These are phyloP conservation scores for Carassius carassius DNA, from an alignment of 2,113 vertebrate genomes.

Conservation along the genomic window DNA sequence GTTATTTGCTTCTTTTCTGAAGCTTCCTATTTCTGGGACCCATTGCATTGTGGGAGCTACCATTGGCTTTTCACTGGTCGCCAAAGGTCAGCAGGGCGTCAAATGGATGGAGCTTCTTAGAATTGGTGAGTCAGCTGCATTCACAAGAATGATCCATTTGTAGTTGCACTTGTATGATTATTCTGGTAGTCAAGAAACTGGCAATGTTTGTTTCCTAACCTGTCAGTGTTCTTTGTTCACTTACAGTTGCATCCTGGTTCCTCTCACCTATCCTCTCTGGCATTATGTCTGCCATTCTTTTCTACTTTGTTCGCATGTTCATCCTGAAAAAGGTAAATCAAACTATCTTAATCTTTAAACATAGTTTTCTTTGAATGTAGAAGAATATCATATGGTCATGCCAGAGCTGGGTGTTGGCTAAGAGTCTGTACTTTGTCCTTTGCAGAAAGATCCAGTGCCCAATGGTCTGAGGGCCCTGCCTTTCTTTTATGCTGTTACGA, in stretches of 20 bases:
- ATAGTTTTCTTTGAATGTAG: not conserved
- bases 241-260: constrained; percentile 93
- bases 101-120: constrained; percentile 88
- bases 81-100: constrained; percentile 85
- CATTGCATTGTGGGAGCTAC: constrained; percentile 98
- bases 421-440: constrained; percentile 29
- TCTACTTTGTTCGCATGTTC: constrained; percentile 88
- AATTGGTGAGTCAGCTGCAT: constrained; percentile 81
- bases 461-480: constrained; percentile 92
- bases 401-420: not conserved
- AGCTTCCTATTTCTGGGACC: constrained; percentile 96
- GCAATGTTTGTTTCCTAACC: not conserved
- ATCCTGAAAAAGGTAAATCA: constrained; percentile 89
- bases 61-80: constrained; percentile 92
- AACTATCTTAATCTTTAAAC: not conserved
- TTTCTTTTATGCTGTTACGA: constrained; percentile 90
- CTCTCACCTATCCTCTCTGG: constrained; percentile 95
- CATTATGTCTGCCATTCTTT: constrained; percentile 90
- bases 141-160: not conserved
- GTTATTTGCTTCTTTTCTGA: constrained; percentile 92
- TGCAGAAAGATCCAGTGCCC: constrained; percentile 89
- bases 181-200: not conserved
- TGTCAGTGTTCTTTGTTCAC: constrained; percentile 11
- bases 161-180: not conserved
- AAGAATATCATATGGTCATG: not conserved